phyloP scores from a whole-genome alignment of 2,113 vertebrate genomes.

The Ochotona curzoniae region DNA sequence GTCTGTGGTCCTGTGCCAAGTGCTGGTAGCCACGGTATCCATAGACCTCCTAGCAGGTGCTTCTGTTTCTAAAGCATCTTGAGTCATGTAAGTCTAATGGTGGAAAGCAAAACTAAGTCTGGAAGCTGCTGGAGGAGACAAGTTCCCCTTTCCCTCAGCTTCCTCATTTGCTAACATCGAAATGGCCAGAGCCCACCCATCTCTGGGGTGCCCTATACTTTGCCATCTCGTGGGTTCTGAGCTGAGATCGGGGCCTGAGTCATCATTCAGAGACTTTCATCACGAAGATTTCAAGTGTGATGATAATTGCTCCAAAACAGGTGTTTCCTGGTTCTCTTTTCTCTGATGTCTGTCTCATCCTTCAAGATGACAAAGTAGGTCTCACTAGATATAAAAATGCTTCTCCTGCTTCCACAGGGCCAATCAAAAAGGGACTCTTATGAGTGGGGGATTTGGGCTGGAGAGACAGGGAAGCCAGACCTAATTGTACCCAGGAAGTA shows the following conservation, averaged over 20 bases:
- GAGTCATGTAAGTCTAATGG: not conserved
- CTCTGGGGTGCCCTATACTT: not conserved
- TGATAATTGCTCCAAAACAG: slow-evolving; percentile 27
- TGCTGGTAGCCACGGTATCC: not conserved
- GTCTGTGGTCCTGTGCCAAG: not conserved
- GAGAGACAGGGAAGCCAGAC: not conserved
- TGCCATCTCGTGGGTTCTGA: not conserved
- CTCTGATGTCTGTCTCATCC: slow-evolving; percentile 24
- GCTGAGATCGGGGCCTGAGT: not conserved
- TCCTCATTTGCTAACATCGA: not conserved
- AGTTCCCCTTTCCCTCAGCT: not conserved
- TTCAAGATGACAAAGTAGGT: slow-evolving; percentile 42
- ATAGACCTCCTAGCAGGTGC: not conserved
- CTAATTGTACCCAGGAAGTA: not conserved
- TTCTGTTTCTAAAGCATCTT: not conserved
- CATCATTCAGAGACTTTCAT: slow-evolving; percentile 11
- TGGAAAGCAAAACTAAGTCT: slow-evolving; percentile 36
- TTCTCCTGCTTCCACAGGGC: not conserved
- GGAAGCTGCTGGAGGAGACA: not conserved
- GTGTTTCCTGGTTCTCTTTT: not conserved
- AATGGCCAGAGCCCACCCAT: not conserved
- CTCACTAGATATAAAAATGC: not conserved
- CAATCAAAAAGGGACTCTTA: not conserved
- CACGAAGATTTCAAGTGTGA: not conserved
- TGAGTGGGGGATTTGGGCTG: slow-evolving; percentile 14